Percentiles rank a stretch among this genome's conserved stretches.
These are phyloP conservation scores for Gibbula magus DNA, from an alignment of 2,888 invertebrate genomes.

Conservation along the genomic window DNA sequence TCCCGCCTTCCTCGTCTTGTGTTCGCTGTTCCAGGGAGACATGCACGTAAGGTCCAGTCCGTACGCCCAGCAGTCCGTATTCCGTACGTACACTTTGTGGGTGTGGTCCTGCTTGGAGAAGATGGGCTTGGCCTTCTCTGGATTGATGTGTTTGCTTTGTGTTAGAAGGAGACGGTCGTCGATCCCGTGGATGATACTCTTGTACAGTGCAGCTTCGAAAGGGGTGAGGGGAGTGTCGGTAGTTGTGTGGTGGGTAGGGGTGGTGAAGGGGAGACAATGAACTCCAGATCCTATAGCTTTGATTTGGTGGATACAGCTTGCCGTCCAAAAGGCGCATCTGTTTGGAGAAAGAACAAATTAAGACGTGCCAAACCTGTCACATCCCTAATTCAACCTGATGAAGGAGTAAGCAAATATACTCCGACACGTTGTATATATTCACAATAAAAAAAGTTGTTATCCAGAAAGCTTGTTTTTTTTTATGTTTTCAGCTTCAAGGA, in stretches of 20 bases:
- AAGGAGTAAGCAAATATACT: no score
- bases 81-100: slow-evolving; percentile 47
- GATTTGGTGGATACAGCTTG: background rate
- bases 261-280: background rate
- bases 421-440: no score
- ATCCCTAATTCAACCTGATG: no score
- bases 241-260: slow-evolving; percentile 17
- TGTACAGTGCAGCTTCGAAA: slow-evolving; percentile 42
- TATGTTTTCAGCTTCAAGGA: no score
- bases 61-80: slow-evolving; percentile 55
- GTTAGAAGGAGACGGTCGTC: slow-evolving; percentile 46
- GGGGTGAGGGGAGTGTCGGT: slow-evolving; percentile 24
- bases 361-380: no score
- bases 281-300: background rate
- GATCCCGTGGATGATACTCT: slow-evolving; percentile 48
- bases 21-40: slow-evolving; percentile 60
- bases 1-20: slow-evolving; percentile 48
- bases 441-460: no score
- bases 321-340: background rate
- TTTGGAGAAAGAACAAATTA: no score
- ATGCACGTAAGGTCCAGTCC: slow-evolving; percentile 55
- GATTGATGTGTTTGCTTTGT: slow-evolving; percentile 32
- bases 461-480: no score
- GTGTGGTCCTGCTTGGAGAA: slow-evolving; percentile 42
- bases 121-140: slow-evolving; percentile 31